These are phyloP conservation scores for Eulemur albifrons DNA, from an alignment of 2,797 vertebrate species.

Conservation along the genomic window DNA sequence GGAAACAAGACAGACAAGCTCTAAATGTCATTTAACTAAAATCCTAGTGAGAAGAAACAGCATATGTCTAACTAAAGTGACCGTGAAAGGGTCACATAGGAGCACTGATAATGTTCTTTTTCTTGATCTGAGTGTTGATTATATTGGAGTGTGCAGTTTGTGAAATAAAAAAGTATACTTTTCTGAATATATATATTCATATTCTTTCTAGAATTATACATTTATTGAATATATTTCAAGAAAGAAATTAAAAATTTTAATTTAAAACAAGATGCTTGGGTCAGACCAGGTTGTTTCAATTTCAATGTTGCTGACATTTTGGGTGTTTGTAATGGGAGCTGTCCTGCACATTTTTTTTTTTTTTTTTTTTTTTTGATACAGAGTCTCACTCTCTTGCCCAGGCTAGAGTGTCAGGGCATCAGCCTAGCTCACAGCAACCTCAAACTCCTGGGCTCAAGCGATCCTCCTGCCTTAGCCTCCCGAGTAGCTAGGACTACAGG, in stretches of 20 bases:
- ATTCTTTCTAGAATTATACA: background rate
- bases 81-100: background rate
- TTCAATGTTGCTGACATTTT: background rate
- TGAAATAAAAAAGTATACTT: background rate
- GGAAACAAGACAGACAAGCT: background rate
- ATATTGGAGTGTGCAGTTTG: background rate
- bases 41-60: background rate
- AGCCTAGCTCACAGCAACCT: too few species aligned
- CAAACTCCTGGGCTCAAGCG: too few species aligned
- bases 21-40: background rate
- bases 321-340: background rate
- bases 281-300: background rate
- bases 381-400: too few species aligned
- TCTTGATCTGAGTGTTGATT: background rate
- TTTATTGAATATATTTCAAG: background rate
- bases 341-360: background rate
- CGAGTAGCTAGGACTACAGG: too few species aligned
- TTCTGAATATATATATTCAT: background rate
- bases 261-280: background rate
- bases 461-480: too few species aligned
- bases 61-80: background rate
- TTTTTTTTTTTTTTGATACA: too few species aligned
- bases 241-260: background rate
- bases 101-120: background rate
- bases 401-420: too few species aligned